These are phyloP conservation scores for Drosophila limbata DNA, from an alignment of 2,888 invertebrate genomes.

Conservation along the genomic window DNA sequence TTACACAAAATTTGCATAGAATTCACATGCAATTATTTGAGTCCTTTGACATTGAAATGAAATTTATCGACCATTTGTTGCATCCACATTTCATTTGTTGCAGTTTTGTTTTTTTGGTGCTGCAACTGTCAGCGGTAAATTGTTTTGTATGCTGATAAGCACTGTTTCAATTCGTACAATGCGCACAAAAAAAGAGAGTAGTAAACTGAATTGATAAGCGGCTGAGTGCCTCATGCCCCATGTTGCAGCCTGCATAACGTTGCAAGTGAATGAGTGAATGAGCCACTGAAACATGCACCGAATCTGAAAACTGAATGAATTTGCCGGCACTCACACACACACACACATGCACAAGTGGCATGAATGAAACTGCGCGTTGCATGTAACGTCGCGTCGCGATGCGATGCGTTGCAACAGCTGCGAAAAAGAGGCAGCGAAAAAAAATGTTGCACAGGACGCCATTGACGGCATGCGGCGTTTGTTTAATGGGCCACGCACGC, in stretches of 20 bases:
- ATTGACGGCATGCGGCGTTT: constrained; percentile 65
- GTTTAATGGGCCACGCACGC: constrained; percentile 79
- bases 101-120: neutral
- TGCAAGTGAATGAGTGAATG: constrained; percentile 68
- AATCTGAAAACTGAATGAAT: constrained; percentile 68
- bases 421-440: constrained; percentile 30
- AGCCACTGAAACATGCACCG: constrained; percentile 63
- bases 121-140: neutral
- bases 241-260: constrained; percentile 17
- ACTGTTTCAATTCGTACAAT: constrained; percentile 16
- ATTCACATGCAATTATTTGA: neutral
- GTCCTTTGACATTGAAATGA: no score
- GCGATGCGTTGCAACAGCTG: constrained; percentile 64
- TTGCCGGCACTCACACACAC: constrained; percentile 46
- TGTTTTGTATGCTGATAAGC: constrained; percentile 5
- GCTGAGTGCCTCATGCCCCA: constrained; percentile 13
- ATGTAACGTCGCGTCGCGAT: constrained; percentile 49
- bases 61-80: constrained; percentile 16
- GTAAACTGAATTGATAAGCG: constrained; percentile 56
- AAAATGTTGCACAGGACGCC: constrained; percentile 38
- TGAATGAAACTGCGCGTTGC: constrained; percentile 79
- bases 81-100: neutral
- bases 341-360: constrained; percentile 52
- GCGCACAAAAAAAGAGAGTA: constrained; percentile 11
- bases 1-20: neutral